Percentiles rank a stretch among this genome's conserved stretches.
phyloP scores from a whole-genome alignment of 2,797 vertebrate genomes.

The Pithecia hirsuta region DNA sequence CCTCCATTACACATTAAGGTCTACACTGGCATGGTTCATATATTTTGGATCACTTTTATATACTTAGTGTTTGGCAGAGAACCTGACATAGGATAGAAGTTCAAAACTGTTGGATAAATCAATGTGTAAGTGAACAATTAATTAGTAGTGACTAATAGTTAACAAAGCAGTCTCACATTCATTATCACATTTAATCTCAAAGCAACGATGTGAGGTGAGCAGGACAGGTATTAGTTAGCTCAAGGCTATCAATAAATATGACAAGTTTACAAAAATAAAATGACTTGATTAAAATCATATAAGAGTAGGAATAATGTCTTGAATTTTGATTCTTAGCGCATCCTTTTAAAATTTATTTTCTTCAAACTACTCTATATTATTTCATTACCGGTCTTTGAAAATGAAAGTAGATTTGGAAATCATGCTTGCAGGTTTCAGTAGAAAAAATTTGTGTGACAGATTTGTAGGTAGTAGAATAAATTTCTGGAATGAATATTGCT shows the following conservation, averaged over 20 bases:
- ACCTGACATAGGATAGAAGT: neutral
- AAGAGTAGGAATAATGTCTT: neutral
- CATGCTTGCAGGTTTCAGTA: neutral
- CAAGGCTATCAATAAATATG: slow-evolving; percentile 2
- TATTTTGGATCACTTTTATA: neutral
- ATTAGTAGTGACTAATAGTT: slow-evolving; percentile 31
- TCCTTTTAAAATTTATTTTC: neutral
- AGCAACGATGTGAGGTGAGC: slow-evolving; percentile 10
- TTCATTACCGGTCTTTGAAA: slow-evolving; percentile 29
- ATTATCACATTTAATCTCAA: slow-evolving; percentile 45
- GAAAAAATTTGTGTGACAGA: neutral
- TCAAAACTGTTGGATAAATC: slow-evolving; percentile 6
- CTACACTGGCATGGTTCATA: neutral
- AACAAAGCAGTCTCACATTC: slow-evolving; percentile 30
- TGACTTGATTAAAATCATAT: neutral
- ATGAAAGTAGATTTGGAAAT: slow-evolving; percentile 36
- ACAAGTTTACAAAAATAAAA: neutral
- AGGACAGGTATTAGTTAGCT: slow-evolving; percentile 45
- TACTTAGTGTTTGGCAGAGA: neutral
- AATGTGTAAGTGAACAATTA: slow-evolving; percentile 25
- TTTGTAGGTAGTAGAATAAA: neutral
- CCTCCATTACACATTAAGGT: neutral
- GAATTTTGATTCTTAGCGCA: neutral
- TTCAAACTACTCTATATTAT: neutral
- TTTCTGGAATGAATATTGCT: neutral